phyloP scores from a whole-genome alignment of 1,140 invertebrate species.

The Listronotus bonariensis region DNA sequence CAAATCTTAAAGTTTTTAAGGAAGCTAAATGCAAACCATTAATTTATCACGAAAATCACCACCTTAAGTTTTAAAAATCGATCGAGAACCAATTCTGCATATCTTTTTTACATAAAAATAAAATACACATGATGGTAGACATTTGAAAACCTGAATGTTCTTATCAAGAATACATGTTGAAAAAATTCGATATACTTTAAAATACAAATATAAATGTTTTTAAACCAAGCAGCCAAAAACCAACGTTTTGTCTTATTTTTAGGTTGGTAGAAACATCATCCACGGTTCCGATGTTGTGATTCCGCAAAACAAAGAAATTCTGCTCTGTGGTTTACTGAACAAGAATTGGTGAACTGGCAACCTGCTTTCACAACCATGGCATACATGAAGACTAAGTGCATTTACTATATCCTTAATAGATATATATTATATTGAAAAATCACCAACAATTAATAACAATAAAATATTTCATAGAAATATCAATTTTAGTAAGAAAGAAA shows the following conservation, averaged over 20 bases:
- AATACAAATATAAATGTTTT: no score
- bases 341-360: slow-evolving; percentile 85
- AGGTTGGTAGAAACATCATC: slow-evolving; percentile 91
- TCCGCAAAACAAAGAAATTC: slow-evolving; percentile 96
- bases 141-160: slow-evolving; percentile 1
- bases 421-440: no score
- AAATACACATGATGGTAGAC: background rate
- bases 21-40: no score
- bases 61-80: no score
- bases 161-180: background rate
- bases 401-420: no score
- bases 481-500: no score
- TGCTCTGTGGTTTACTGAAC: slow-evolving; percentile 90
- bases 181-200: background rate
- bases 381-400: slow-evolving; percentile 53
- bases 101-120: background rate
- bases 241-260: background rate
- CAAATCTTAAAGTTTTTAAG: no score
- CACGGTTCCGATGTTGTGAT: slow-evolving; percentile 98
- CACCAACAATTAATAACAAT: no score
- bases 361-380: slow-evolving; percentile 80
- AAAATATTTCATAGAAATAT: no score
- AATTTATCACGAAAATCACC: no score
- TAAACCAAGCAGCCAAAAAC: no score
- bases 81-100: no score